Evolutionary conservation across 1,140 invertebrate species (phyloP).

Genomic region (Chrysomallon squamiferum): DNA sequence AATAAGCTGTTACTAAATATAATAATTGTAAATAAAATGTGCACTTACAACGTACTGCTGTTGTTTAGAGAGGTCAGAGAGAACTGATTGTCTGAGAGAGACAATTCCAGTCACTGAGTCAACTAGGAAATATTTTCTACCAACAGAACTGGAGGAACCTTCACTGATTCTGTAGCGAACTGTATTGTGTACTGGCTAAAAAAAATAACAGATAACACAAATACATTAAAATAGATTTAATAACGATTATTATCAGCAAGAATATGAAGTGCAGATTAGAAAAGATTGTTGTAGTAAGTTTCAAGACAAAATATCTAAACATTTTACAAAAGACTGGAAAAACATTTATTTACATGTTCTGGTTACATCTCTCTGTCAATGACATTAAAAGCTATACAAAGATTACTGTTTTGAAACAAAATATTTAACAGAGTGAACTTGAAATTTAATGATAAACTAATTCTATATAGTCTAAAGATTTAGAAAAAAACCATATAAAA

Average conservation of each 20-base stretch:
- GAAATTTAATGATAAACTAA: too few species aligned
- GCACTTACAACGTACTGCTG: conserved; percentile 26
- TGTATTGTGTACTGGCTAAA: conserved; percentile 19
- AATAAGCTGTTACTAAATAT: too few species aligned
- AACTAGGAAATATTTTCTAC: conserved; percentile 18
- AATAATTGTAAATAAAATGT: neutral
- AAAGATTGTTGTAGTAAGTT: neutral
- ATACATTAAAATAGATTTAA: too few species aligned
- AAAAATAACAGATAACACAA: conserved; percentile 9
- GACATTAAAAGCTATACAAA: too few species aligned
- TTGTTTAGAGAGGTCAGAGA: conserved; percentile 5
- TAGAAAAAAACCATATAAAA: too few species aligned
- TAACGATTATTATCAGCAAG: too few species aligned
- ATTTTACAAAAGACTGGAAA: too few species aligned
- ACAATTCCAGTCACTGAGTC: conserved; percentile 17
- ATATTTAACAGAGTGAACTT: too few species aligned
- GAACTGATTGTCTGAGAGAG: conserved; percentile 13
- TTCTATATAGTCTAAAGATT: too few species aligned
- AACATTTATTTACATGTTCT: too few species aligned
- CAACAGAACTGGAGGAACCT: neutral
- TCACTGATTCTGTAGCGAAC: conserved; percentile 10
- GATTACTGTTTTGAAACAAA: too few species aligned
- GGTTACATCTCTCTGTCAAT: too few species aligned
- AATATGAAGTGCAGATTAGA: neutral
- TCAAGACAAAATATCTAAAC: neutral